phyloP scores from a whole-genome alignment of 1,140 invertebrate species.

The Nephotettix cincticeps region DNA sequence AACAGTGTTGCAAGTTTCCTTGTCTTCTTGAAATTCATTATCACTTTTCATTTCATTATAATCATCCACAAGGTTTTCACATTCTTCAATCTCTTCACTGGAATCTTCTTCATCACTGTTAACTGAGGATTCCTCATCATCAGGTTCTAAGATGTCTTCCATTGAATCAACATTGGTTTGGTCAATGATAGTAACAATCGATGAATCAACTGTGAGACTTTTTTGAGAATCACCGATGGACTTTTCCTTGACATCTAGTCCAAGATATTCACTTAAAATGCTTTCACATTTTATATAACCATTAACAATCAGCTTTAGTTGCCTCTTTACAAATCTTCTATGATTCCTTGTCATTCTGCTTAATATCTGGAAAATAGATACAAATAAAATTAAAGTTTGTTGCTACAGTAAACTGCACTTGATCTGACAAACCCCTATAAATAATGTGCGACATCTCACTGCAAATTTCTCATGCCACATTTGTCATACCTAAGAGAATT shows the following conservation, averaged over 20 bases:
- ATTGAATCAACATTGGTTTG: neutral
- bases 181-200: neutral
- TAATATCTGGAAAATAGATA: constrained; percentile 53
- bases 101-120: constrained; percentile 31
- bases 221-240: neutral
- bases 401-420: too few relatives aligned
- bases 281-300: constrained; percentile 58
- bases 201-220: constrained; percentile 38
- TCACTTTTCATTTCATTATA: constrained; percentile 22
- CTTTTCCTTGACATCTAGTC: neutral
- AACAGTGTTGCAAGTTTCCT: constrained; percentile 31
- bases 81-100: too few relatives aligned
- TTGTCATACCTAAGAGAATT: too few relatives aligned
- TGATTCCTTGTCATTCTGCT: constrained; percentile 55
- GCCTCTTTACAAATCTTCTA: constrained; percentile 52
- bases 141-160: neutral
- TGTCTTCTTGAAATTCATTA: too few relatives aligned
- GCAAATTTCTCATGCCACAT: too few relatives aligned
- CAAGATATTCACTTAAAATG: constrained; percentile 28
- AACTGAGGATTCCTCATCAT: neutral
- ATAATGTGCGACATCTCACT: too few relatives aligned
- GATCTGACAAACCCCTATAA: too few relatives aligned
- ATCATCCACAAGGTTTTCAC: constrained; percentile 33
- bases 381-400: too few relatives aligned
- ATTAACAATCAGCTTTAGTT: constrained; percentile 61